Evolutionary conservation across 2,113 vertebrate genomes (phyloP).

Genomic region (Seriola rivoliana): DNA sequence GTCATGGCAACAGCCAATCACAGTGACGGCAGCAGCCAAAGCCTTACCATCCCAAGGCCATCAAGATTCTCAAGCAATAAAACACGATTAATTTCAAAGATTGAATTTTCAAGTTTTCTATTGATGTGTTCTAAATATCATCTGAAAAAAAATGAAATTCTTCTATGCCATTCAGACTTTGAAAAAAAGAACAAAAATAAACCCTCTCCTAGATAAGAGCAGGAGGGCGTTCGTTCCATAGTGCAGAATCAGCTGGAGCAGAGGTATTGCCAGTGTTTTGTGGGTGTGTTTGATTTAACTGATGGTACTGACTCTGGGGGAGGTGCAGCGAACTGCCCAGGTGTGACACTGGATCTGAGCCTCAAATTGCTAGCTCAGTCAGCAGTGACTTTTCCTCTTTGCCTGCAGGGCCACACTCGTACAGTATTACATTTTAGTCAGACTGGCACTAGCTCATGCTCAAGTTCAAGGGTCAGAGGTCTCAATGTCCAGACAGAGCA

Average conservation of each 20-base stretch:
- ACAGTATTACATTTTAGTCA: slow-evolving; percentile 39
- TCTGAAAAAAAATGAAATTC: too few relatives aligned
- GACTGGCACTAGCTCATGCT: neutral
- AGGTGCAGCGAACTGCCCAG: slow-evolving; percentile 39
- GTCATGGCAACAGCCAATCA: too few relatives aligned
- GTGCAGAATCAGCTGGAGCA: neutral
- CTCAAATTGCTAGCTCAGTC: slow-evolving; percentile 61
- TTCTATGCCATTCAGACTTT: neutral
- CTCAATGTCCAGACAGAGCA: neutral
- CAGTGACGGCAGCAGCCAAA: too few relatives aligned
- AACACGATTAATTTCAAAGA: too few relatives aligned
- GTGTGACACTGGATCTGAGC: slow-evolving; percentile 50
- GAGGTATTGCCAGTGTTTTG: neutral
- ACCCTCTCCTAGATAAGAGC: neutral
- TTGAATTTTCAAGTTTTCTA: too few relatives aligned
- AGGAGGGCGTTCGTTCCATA: neutral
- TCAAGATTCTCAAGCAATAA: too few relatives aligned
- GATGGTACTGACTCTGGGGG: slow-evolving; percentile 20
- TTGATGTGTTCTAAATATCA: too few relatives aligned
- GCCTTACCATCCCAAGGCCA: too few relatives aligned
- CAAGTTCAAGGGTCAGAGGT: slow-evolving; percentile 13
- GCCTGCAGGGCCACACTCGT: slow-evolving; percentile 15
- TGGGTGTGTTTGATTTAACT: slow-evolving; percentile 27
- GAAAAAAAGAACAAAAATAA: neutral
- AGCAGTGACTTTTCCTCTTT: slow-evolving; percentile 56